phyloP scores from a whole-genome alignment of 2,888 invertebrate genomes.

The Phorcus lineatus region DNA sequence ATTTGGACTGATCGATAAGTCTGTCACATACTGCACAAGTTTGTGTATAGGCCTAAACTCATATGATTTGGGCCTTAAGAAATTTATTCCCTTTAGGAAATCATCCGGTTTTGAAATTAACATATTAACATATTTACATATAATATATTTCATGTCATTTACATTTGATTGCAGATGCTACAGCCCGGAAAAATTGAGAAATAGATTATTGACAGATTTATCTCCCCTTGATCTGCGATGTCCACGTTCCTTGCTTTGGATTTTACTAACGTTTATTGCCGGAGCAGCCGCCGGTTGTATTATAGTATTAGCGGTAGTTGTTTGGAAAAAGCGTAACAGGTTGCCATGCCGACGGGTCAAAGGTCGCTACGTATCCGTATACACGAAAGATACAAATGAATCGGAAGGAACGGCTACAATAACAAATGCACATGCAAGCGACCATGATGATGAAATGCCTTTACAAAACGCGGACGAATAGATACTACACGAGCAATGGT shows the following conservation, averaged over 20 bases:
- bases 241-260: slow-evolving; percentile 18
- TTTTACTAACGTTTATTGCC: not conserved
- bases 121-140: too few species aligned
- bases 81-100: too few species aligned
- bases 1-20: too few species aligned
- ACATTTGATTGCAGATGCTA: slow-evolving; percentile 26
- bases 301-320: not conserved
- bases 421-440: too few species aligned
- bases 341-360: not conserved
- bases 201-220: not conserved
- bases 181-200: slow-evolving; percentile 14
- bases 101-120: too few species aligned
- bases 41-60: too few species aligned
- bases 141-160: too few species aligned
- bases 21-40: too few species aligned
- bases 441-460: not conserved
- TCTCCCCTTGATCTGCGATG: slow-evolving; percentile 18
- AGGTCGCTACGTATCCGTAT: slow-evolving; percentile 20
- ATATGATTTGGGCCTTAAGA: too few species aligned
- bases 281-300: not conserved
- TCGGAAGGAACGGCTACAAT: slow-evolving; percentile 18
- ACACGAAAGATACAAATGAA: slow-evolving; percentile 19
- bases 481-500: too few species aligned
- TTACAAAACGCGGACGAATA: not conserved
- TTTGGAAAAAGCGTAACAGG: slow-evolving; percentile 1